These are phyloP conservation scores for Dendrolimus punctatus DNA, from an alignment of 1,140 invertebrate genomes.

Conservation along the genomic window DNA sequence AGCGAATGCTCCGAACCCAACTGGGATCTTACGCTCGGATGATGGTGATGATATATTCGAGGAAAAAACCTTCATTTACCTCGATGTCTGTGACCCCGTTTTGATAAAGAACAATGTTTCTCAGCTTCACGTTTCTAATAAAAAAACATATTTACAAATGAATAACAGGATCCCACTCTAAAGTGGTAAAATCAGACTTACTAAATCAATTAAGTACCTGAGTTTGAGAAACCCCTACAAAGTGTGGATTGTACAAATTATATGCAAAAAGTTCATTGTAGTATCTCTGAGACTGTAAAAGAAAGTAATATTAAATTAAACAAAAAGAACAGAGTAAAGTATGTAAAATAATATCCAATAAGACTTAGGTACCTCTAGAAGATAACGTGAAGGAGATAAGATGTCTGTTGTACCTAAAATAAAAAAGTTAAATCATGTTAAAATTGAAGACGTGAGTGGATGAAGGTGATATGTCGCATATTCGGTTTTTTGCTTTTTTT, in stretches of 20 bases:
- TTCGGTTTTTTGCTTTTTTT: too few relatives aligned
- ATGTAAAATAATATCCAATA: not conserved
- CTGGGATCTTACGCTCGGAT: too few relatives aligned
- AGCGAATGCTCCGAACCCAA: too few relatives aligned
- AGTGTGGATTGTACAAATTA: not conserved
- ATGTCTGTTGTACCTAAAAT: conserved; percentile 6
- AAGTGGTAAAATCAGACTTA: too few relatives aligned
- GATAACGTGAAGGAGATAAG: conserved; percentile 22
- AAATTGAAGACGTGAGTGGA: too few relatives aligned
- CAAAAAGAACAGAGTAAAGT: not conserved
- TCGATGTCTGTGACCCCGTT: not conserved
- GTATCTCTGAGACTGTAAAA: conserved; percentile 21
- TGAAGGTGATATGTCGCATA: too few relatives aligned
- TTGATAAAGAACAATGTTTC: not conserved
- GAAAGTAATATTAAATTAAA: not conserved
- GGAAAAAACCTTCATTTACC: too few relatives aligned
- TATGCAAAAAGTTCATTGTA: conserved; percentile 19
- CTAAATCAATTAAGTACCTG: conserved; percentile 1
- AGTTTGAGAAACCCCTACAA: not conserved
- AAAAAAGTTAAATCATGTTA: not conserved
- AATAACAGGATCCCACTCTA: too few relatives aligned
- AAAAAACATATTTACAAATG: too few relatives aligned
- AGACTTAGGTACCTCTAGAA: conserved; percentile 18
- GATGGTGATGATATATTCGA: too few relatives aligned
- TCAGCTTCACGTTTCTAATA: too few relatives aligned